Percentiles rank a stretch among this genome's conserved stretches.
phyloP scores from a whole-genome alignment of 2,888 invertebrate species.

The Branchellion lobata region DNA sequence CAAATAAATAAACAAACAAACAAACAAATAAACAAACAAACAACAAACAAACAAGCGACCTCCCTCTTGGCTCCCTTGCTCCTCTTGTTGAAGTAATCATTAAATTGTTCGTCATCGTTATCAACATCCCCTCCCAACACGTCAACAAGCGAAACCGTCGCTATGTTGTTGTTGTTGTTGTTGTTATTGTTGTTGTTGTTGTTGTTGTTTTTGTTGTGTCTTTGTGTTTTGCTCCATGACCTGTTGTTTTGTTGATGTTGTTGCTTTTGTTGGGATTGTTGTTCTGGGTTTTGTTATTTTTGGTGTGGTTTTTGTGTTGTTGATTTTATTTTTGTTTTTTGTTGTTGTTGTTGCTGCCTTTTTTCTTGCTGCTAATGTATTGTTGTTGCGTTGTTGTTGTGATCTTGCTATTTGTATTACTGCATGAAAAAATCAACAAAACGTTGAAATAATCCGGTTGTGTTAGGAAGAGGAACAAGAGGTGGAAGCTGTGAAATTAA shows the following conservation, averaged over 20 bases:
- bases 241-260: constrained; percentile 50
- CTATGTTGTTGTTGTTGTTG: constrained; percentile 59
- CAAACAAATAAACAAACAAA: too few relatives aligned
- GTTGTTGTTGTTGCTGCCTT: not conserved
- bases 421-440: too few relatives aligned
- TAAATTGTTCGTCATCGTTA: too few relatives aligned
- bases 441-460: too few relatives aligned
- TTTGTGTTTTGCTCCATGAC: constrained; percentile 60
- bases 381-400: too few relatives aligned
- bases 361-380: too few relatives aligned
- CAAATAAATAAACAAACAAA: too few relatives aligned
- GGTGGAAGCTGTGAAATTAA: too few relatives aligned
- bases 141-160: constrained; percentile 59
- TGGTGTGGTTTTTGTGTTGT: not conserved
- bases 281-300: not conserved
- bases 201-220: not conserved
- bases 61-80: not conserved
- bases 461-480: too few relatives aligned
- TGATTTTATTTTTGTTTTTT: not conserved
- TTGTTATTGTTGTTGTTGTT: not conserved
- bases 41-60: too few relatives aligned
- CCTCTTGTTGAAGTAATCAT: constrained; percentile 12
- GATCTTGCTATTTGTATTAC: too few relatives aligned
- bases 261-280: not conserved
- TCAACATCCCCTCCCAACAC: constrained; percentile 52